Conservation (phyloP, 2,797 vertebrate genomes). For the Microctenopoma lineatum region DNA sequence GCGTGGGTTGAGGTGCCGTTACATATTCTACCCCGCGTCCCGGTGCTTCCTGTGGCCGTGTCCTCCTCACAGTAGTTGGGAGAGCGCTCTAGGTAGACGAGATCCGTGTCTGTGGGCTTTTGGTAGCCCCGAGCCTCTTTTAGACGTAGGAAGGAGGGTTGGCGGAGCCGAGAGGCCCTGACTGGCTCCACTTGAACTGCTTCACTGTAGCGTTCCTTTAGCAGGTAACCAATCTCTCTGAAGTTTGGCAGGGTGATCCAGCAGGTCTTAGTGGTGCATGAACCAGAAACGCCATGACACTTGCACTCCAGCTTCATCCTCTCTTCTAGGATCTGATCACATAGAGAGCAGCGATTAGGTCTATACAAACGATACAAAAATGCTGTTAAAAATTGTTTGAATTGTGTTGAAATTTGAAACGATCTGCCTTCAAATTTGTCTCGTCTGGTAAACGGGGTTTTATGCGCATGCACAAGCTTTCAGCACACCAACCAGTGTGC, state of each 20-base stretch:
- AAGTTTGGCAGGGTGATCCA: constrained; percentile 98
- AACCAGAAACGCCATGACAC: constrained; percentile 97
- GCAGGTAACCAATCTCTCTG: constrained; percentile 93
- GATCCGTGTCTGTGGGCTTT: constrained; percentile 95
- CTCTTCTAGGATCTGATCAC: constrained; percentile 91
- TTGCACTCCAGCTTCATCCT: constrained; percentile 98
- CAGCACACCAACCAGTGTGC: constrained; percentile 51
- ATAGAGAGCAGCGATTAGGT: constrained; percentile 28
- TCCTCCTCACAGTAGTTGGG: constrained; percentile 99
- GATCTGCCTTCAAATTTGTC: constrained; percentile 15
- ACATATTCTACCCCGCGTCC: constrained; percentile 94
- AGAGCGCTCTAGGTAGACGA: constrained; percentile 97
- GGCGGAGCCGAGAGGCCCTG: constrained; percentile 92
- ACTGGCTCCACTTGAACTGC: constrained; percentile 97
- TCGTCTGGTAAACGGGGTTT: constrained; percentile 39
- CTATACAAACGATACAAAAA: constrained; percentile 7
- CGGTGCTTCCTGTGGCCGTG: constrained; percentile 90
- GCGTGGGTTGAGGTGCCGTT: constrained; percentile 91
- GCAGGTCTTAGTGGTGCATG: constrained; percentile 98
- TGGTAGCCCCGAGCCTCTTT: constrained; percentile 95
- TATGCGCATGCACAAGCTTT: constrained; percentile 60
- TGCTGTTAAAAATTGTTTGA: neutral
- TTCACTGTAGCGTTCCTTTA: constrained; percentile 94
- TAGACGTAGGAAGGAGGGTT: constrained; percentile 96
- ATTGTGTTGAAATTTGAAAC: constrained; percentile 14